Evolutionary conservation across 2,113 vertebrate genomes (phyloP).

Genomic region (Nesospiza acunhae): DNA sequence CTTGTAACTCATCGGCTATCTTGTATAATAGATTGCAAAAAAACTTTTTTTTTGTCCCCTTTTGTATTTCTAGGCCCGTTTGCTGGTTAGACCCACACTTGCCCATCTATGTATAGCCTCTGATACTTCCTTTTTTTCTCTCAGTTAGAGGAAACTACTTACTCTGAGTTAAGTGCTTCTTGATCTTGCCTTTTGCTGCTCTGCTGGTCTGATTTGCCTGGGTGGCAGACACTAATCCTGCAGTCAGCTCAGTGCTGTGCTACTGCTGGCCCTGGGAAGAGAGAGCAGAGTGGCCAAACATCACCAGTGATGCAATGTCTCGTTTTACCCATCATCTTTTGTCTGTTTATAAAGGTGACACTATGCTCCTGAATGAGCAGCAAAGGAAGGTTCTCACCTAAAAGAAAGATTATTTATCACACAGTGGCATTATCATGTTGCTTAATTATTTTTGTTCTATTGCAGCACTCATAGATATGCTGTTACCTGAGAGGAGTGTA

Average conservation of each 20-base stretch:
- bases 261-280: background rate
- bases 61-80: background rate
- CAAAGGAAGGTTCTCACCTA: background rate
- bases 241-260: background rate
- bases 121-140: background rate
- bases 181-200: fast-evolving
- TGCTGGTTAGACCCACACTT: background rate
- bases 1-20: background rate
- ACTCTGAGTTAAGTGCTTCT: background rate
- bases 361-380: background rate
- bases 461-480: background rate
- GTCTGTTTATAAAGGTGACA: background rate
- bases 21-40: background rate
- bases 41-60: background rate
- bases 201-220: background rate
- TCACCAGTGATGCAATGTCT: background rate
- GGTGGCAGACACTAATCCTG: background rate
- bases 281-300: background rate
- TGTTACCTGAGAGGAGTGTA: background rate
- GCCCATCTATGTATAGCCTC: background rate
- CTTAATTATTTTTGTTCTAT: background rate
- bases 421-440: background rate
- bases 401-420: background rate
- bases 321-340: background rate
- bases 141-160: background rate